Conservation (phyloP, 2,113 vertebrate genomes). For the Dicaeum eximium region DNA sequence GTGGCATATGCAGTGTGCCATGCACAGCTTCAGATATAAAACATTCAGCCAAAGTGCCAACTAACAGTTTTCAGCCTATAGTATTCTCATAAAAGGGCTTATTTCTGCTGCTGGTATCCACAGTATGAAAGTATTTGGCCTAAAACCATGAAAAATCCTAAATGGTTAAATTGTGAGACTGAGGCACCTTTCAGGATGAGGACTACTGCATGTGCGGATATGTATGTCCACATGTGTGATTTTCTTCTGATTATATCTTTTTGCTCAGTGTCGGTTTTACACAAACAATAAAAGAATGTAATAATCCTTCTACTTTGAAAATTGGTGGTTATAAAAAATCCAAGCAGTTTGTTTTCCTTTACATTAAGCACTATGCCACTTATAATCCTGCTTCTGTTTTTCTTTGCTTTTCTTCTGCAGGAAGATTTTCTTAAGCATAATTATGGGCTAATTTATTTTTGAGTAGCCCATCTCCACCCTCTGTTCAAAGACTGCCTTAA, state of each 20-base stretch:
- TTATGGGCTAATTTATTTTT: constrained; percentile 34
- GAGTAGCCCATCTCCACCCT: constrained; percentile 38
- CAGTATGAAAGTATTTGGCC: background rate
- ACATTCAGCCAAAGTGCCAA: background rate
- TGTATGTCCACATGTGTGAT: background rate
- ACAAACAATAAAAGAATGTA: background rate
- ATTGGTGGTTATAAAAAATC: constrained; percentile 41
- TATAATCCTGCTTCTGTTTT: background rate
- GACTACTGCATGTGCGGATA: background rate
- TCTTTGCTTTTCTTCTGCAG: constrained; percentile 20
- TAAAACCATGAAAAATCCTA: background rate
- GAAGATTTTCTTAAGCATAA: constrained; percentile 37
- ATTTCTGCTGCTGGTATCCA: background rate
- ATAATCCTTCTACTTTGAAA: constrained; percentile 9
- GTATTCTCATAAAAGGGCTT: background rate
- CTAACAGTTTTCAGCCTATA: background rate
- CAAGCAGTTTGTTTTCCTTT: constrained; percentile 47
- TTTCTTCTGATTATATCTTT: background rate
- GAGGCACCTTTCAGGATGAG: background rate
- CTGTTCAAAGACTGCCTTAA: constrained; percentile 38
- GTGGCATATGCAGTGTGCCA: fast-evolving
- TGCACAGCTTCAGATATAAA: background rate
- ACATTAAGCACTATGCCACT: constrained; percentile 15
- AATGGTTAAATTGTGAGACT: background rate
- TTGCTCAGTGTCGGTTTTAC: background rate